Percentiles rank a stretch among this genome's conserved stretches.
phyloP scores from a whole-genome alignment of 2,113 vertebrate genomes.

The Clarias macrocephalus region DNA sequence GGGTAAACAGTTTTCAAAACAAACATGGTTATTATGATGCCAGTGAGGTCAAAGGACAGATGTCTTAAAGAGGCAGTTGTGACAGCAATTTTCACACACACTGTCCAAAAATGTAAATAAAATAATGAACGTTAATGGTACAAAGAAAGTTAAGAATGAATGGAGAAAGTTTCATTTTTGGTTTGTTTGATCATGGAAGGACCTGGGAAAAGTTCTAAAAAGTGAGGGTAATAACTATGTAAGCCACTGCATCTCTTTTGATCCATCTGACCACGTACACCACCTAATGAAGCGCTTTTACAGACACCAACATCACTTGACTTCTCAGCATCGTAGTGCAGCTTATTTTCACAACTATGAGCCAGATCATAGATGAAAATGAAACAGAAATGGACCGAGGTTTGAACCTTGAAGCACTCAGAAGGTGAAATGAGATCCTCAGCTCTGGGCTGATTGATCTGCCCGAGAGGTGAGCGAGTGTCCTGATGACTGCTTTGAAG shows the following conservation, averaged over 20 bases:
- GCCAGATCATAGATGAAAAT: not conserved
- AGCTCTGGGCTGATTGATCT: conserved; percentile 17
- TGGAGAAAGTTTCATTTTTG: not conserved
- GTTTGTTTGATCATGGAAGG: not conserved
- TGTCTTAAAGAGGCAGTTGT: not conserved
- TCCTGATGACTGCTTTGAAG: conserved; percentile 5
- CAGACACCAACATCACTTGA: not conserved
- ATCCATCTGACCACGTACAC: not conserved
- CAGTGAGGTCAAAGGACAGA: not conserved
- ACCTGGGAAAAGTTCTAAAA: not conserved
- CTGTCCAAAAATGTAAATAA: not conserved
- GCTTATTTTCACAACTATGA: not conserved
- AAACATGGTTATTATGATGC: not conserved
- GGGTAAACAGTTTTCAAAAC: not conserved
- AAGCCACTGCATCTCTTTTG: not conserved
- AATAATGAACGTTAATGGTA: not conserved
- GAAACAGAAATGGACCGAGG: not conserved
- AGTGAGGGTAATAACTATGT: not conserved
- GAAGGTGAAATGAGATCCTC: not conserved
- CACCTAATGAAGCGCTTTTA: not conserved
- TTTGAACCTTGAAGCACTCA: not conserved
- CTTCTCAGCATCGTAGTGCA: not conserved
- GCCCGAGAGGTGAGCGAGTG: not conserved
- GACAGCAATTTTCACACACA: not conserved
- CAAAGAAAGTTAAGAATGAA: not conserved